Percentiles rank a stretch among this genome's conserved stretches.
Conservation (phyloP, 2,113 vertebrate genomes). For the Pycnonotus jocosus region DNA sequence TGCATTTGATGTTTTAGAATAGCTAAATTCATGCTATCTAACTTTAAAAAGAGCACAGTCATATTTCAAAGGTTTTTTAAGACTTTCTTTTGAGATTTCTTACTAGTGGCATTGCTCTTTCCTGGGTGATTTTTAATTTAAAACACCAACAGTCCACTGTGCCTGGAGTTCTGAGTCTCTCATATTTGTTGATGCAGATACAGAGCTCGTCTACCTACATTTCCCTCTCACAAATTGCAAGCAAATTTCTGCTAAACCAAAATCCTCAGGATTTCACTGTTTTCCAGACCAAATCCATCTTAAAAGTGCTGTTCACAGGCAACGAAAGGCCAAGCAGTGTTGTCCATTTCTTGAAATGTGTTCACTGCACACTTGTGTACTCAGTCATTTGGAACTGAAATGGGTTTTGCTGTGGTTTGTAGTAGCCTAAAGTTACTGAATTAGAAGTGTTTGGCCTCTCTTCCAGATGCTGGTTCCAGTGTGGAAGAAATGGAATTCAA, state of each 20-base stretch:
- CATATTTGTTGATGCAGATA: not conserved
- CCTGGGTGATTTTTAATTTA: not conserved
- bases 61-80: not conserved
- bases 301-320: not conserved
- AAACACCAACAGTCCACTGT: not conserved
- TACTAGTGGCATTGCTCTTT: not conserved
- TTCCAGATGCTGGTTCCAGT: conserved; percentile 86
- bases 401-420: not conserved
- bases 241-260: not conserved
- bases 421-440: not conserved
- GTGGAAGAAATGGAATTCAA: conserved; percentile 89
- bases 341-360: not conserved
- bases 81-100: not conserved
- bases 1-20: not conserved
- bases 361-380: not conserved
- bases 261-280: not conserved
- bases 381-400: not conserved
- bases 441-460: not conserved
- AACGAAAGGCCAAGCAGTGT: not conserved
- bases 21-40: not conserved
- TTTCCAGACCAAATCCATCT: not conserved
- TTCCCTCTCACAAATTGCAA: not conserved
- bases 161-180: not conserved
- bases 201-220: not conserved
- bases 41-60: not conserved